Evolutionary conservation across 2,888 invertebrate species (phyloP).

Genomic region (Phyllotreta striolata): DNA sequence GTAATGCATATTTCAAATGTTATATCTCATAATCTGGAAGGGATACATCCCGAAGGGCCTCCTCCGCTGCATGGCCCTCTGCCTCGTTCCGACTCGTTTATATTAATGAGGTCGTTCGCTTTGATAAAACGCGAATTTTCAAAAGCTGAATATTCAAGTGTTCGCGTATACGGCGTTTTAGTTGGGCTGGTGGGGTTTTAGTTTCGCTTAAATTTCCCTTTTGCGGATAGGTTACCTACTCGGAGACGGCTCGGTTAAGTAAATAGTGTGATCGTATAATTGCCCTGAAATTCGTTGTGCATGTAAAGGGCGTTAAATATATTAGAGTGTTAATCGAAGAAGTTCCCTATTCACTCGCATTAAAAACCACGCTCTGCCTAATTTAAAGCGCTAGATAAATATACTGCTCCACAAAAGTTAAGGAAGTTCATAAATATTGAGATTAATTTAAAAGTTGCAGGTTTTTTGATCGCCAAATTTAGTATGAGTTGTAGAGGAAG

Average conservation of each 20-base stretch:
- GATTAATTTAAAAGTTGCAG: no score
- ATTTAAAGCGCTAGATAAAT: no score
- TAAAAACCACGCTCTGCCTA: no score
- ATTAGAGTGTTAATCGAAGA: background rate
- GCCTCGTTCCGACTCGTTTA: constrained; percentile 48
- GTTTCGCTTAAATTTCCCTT: constrained; percentile 25
- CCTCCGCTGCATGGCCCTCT: constrained; percentile 45
- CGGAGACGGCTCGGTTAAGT: constrained; percentile 1
- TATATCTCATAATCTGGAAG: constrained; percentile 52
- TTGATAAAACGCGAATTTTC: constrained; percentile 44
- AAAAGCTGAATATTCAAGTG: constrained; percentile 34
- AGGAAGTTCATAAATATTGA: no score
- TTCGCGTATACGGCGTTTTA: constrained; percentile 22
- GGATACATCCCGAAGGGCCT: constrained; percentile 46
- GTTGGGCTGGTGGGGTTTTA: constrained; percentile 16
- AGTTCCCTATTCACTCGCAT: no score
- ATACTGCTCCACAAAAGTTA: no score
- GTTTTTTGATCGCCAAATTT: no score
- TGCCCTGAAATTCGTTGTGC: constrained; percentile 3
- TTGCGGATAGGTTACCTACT: constrained; percentile 9
- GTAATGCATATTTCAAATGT: constrained; percentile 52
- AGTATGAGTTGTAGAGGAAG: no score
- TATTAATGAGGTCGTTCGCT: constrained; percentile 54
- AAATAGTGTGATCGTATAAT: constrained; percentile 12
- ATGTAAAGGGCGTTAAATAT: constrained; percentile 5